These are phyloP conservation scores for Hippopotamus amphibius DNA, from an alignment of 2,113 vertebrate species.

Conservation along the genomic window DNA sequence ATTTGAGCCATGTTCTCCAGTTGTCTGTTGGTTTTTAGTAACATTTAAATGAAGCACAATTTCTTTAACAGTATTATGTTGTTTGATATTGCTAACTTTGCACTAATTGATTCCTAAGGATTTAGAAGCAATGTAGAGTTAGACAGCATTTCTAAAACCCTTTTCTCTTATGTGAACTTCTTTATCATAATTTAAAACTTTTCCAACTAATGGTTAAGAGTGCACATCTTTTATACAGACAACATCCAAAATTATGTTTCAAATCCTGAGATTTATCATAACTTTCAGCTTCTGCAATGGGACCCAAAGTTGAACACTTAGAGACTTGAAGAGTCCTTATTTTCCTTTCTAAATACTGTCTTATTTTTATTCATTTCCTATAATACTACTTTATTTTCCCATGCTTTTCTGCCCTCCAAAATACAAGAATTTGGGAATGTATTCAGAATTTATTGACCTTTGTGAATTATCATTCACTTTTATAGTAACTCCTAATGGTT, in stretches of 20 bases:
- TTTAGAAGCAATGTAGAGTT: not conserved
- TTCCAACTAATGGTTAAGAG: not conserved
- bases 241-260: not conserved
- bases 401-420: accelerated
- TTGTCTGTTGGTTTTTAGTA: not conserved
- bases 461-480: not conserved
- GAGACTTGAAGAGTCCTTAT: not conserved
- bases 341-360: not conserved
- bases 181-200: not conserved
- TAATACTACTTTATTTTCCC: not conserved
- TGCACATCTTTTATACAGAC: not conserved
- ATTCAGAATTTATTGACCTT: not conserved
- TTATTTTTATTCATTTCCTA: not conserved
- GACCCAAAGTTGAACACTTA: not conserved
- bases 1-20: not conserved
- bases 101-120: not conserved
- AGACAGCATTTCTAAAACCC: not conserved
- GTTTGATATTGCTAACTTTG: not conserved
- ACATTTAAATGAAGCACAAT: not conserved
- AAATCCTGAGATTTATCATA: not conserved
- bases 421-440: not conserved
- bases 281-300: not conserved
- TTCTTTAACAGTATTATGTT: not conserved
- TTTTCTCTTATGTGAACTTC: not conserved
- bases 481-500: not conserved